phyloP scores from a whole-genome alignment of 2,888 invertebrate genomes.

The Campopleginae sp. region DNA sequence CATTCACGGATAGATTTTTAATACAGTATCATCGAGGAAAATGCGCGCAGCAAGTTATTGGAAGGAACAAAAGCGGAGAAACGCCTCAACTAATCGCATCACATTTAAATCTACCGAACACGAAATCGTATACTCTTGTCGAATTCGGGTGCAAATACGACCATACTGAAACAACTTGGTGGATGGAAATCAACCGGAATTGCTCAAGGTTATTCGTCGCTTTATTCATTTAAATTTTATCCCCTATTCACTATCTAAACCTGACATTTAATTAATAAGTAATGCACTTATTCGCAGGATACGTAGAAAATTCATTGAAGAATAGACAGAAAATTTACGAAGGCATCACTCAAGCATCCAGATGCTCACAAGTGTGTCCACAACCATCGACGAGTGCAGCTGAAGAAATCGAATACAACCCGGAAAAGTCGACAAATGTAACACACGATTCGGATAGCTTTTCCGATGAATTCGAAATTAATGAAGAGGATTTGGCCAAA shows the following conservation, averaged over 20 bases:
- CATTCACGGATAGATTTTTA: slow-evolving; percentile 22
- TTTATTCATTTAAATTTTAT: slow-evolving; percentile 13
- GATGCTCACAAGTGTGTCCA: slow-evolving; percentile 20
- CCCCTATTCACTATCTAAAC: neutral
- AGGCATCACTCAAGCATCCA: slow-evolving; percentile 36
- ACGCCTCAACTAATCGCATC: slow-evolving; percentile 13
- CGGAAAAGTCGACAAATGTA: slow-evolving; percentile 2
- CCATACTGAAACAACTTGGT: slow-evolving; percentile 23
- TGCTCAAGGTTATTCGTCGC: slow-evolving; percentile 1
- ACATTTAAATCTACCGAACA: slow-evolving; percentile 1
- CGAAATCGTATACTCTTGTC: slow-evolving; percentile 6
- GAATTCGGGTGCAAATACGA: slow-evolving; percentile 20
- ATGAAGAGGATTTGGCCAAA: slow-evolving; percentile 32
- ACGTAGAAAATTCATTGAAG: slow-evolving; percentile 54
- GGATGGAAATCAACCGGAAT: slow-evolving; percentile 14
- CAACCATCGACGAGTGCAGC: slow-evolving; percentile 28
- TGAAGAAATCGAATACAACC: neutral
- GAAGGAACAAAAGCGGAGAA: slow-evolving; percentile 10
- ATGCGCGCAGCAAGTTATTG: neutral
- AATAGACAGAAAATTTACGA: slow-evolving; percentile 49
- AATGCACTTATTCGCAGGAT: slow-evolving; percentile 52
- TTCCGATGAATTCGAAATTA: slow-evolving; percentile 46
- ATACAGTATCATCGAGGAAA: slow-evolving; percentile 13
- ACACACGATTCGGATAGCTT: slow-evolving; percentile 1
- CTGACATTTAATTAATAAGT: slow-evolving; percentile 22